Base-by-base conservation (phyloP, 2,888 invertebrate species). In the Barypeithes pellucidus region DNA sequence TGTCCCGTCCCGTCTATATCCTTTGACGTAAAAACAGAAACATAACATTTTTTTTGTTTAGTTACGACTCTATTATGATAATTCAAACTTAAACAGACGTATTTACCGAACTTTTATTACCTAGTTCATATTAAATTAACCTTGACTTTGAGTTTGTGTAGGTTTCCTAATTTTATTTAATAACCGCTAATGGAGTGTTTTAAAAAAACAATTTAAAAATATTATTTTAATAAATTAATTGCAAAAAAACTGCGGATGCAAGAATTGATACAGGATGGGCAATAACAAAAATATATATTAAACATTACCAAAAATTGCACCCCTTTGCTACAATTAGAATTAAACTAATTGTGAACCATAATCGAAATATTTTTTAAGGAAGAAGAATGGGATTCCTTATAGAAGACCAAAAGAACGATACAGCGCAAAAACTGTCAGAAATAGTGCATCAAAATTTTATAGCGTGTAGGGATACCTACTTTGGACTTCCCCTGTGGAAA, bases 401-500 rank as follows among this genome's bases (percentile, higher is more conserved):
- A 50, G 80, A 82, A 0, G 82, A 79, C 14, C 80, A 67, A 36
- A 79, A 81, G 70, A 81, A 82, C 0, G 88, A 90, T 14, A 90
- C 91, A 18, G 90, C 91, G 0, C 89, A 88, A 66, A 88, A 89
- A 29, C 85, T 95, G 39, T 92, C 93, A 1, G 87, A 90, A n/a
- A 93, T 94, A 0, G 92, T 94, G 2, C 93, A 93, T 81, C 88
- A 92, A 45, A 91, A 94, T 81, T 95, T 95, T 83, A 88, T 92
- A 57, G 92, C 94, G 59, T 75, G 59, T 76, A 88, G 95, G 68
- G 95, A 95, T 82, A 93, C 94, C 0, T 93, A 92, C 84, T 95
- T 93, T 83, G 94, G 95, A 0, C 88, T 94, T 41, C 94, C 95
- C 0, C 85, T 94, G 67, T 95, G 95, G 95, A 95, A 95, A 85